These are phyloP conservation scores for Glyphotaelius pellucidus DNA, from an alignment of 2,888 invertebrate species.

Conservation along the genomic window DNA sequence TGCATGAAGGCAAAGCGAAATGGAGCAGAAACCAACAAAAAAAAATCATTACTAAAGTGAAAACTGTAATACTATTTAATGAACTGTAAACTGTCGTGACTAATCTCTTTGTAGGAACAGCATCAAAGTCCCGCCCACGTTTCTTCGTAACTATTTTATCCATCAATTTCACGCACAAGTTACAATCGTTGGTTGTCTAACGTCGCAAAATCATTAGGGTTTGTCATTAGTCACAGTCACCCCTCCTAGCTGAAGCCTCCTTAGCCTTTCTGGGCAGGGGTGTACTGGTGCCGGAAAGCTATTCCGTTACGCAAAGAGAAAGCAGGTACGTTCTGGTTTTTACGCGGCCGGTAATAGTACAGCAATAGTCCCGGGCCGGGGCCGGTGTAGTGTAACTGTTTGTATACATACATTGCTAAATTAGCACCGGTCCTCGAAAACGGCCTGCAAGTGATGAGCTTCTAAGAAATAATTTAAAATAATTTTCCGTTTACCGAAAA, in stretches of 20 bases:
- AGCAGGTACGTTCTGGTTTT: too few relatives aligned
- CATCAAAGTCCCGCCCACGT: not conserved
- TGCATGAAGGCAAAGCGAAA: not conserved
- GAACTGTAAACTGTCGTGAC: not conserved
- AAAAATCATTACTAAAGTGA: not conserved
- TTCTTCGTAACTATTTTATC: not conserved
- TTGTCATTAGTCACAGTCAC: not conserved
- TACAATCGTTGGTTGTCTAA: not conserved
- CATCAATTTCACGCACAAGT: not conserved
- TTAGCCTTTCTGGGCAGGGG: not conserved
- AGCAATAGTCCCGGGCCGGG: too few relatives aligned
- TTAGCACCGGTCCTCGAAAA: too few relatives aligned
- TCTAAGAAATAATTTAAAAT: too few relatives aligned
- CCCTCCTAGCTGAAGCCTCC: not conserved
- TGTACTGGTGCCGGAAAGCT: too few relatives aligned
- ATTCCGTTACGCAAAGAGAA: too few relatives aligned
- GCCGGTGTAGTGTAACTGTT: too few relatives aligned
- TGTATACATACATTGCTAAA: too few relatives aligned
- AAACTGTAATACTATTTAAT: not conserved
- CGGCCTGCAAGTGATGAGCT: too few relatives aligned
- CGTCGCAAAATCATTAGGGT: not conserved
- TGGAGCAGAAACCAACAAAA: not conserved
- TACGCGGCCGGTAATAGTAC: too few relatives aligned
- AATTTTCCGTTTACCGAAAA: too few relatives aligned
- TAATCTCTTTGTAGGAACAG: not conserved